Conservation (phyloP, 2,113 vertebrate genomes). For the Neolamprologus devosi region DNA sequence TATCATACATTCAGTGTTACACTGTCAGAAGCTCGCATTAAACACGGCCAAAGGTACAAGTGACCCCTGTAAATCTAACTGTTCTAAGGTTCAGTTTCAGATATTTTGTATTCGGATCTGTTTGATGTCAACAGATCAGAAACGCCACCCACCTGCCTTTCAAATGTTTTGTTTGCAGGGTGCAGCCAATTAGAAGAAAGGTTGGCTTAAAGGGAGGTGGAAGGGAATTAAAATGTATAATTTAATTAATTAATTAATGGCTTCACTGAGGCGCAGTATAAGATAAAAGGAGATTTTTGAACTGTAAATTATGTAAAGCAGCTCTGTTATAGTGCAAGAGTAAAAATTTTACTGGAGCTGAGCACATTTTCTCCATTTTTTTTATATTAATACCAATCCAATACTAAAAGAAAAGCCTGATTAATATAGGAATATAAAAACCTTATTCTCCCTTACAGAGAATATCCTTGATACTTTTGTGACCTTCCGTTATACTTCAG, state of each 20-base stretch:
- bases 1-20: not conserved
- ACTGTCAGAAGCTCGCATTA: not conserved
- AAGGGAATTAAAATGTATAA: not conserved
- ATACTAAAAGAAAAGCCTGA: not conserved
- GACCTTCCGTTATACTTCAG: not conserved
- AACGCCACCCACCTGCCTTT: not conserved
- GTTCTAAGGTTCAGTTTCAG: not conserved
- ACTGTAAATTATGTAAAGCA: not conserved
- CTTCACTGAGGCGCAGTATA: not conserved
- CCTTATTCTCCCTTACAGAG: not conserved
- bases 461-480: not conserved
- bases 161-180: not conserved
- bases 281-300: not conserved
- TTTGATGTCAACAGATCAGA: not conserved
- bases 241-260: not conserved
- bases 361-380: not conserved
- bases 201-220: not conserved
- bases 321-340: not conserved
- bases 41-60: not conserved
- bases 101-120: not conserved
- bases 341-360: not conserved
- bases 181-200: not conserved
- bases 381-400: not conserved
- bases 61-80: not conserved
- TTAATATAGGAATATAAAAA: not conserved